Evolutionary conservation across 2,888 invertebrate genomes (phyloP).

Genomic region (Nysson spinosus): DNA sequence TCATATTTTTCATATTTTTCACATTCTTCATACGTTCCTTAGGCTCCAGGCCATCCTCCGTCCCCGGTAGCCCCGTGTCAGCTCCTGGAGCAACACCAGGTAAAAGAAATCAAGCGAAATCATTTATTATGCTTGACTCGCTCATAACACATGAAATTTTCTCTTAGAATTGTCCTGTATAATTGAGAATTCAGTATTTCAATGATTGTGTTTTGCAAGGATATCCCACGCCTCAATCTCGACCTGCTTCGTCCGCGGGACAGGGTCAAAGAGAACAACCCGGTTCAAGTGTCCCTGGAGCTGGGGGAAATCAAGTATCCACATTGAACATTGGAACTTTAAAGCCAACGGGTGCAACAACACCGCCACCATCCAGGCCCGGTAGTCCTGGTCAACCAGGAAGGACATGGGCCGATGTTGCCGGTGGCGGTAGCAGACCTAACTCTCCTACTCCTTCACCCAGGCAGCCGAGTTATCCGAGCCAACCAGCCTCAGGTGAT

Average conservation of each 20-base stretch:
- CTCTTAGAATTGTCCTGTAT: no score
- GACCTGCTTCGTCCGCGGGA: slow-evolving; percentile 12
- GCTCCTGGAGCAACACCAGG: slow-evolving; percentile 5
- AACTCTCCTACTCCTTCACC: slow-evolving; percentile 54
- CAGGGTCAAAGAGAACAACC: slow-evolving; percentile 25
- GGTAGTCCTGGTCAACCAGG: slow-evolving; percentile 37
- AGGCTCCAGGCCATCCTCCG: slow-evolving; percentile 14
- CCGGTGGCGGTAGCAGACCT: slow-evolving; percentile 58
- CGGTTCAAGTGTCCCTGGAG: slow-evolving; percentile 9
- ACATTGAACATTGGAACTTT: slow-evolving; percentile 43
- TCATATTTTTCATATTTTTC: background rate
- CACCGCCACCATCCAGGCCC: slow-evolving; percentile 23
- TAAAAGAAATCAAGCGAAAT: background rate
- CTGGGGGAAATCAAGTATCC: slow-evolving; percentile 46
- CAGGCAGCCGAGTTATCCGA: slow-evolving; percentile 33
- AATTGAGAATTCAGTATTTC: background rate
- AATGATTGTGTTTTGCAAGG: slow-evolving; percentile 2
- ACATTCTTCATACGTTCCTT: background rate
- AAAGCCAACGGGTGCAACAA: slow-evolving; percentile 42
- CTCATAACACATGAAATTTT: no score
- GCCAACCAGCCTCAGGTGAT: slow-evolving; percentile 32
- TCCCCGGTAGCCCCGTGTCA: slow-evolving; percentile 6
- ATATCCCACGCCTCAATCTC: background rate
- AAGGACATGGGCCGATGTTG: slow-evolving; percentile 65
- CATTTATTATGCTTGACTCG: no score